These are phyloP conservation scores for Chymomyza costata DNA, from an alignment of 1,140 invertebrate genomes.

Conservation along the genomic window DNA sequence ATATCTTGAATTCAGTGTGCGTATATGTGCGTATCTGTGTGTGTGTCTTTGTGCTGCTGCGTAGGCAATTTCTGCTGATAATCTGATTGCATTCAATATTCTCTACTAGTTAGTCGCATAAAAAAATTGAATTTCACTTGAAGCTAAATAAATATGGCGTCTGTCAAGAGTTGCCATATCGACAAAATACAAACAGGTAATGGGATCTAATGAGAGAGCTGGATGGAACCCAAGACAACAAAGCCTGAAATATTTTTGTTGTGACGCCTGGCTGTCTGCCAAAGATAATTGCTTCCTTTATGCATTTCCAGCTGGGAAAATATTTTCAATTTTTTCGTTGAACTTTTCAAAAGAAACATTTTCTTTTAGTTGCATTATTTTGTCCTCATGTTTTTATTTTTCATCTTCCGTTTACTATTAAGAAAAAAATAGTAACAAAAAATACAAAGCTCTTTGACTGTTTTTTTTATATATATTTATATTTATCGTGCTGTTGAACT, in stretches of 20 bases:
- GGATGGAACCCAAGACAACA: conserved; percentile 45
- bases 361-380: too few relatives aligned
- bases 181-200: too few relatives aligned
- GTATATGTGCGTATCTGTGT: neutral
- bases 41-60: conserved; percentile 14
- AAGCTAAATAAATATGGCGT: conserved; percentile 30
- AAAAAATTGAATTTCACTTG: too few relatives aligned
- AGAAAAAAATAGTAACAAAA: too few relatives aligned
- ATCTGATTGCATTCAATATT: neutral
- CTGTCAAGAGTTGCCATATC: conserved; percentile 18
- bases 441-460: too few relatives aligned
- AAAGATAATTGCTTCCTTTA: conserved; percentile 44
- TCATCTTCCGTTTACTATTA: conserved; percentile 22
- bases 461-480: too few relatives aligned
- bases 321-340: too few relatives aligned
- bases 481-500: too few relatives aligned
- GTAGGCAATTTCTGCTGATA: neutral
- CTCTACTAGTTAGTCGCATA: too few relatives aligned
- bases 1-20: too few relatives aligned
- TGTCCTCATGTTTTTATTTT: conserved; percentile 2
- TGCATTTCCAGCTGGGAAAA: too few relatives aligned
- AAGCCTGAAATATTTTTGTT: too few relatives aligned
- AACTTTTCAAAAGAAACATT: conserved; percentile 19
- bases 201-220: neutral
- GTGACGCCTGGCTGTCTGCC: conserved; percentile 12